Base-by-base conservation (phyloP, 2,113 vertebrate genomes). In the Scalopus aquaticus region DNA sequence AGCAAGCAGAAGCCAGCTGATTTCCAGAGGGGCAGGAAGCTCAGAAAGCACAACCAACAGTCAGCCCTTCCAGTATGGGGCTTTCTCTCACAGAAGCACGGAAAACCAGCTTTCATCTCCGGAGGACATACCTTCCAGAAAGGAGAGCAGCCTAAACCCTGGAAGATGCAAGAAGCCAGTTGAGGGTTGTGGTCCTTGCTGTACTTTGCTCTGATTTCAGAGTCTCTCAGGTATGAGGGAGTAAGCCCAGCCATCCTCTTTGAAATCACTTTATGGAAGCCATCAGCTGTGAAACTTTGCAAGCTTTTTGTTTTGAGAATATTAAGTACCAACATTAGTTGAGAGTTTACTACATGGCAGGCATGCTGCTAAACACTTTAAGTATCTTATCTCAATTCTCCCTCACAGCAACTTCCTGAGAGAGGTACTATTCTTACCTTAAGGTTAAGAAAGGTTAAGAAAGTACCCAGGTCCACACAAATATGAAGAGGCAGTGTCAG, bases 11-110 rank as follows among this genome's bases (percentile, higher is more conserved):
- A 93, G 44, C 58, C 82, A 81, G 60, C 51, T 93, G 78, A 85
- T 88, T 84, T 91, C 70, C 78, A 91, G 87, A 69, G 62, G 88
- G 82, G 73, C 46, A 90, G 78, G 51, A 81, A 70, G 26, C 65
- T 81, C 1, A 37, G 85, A 88, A 85, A 32, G 62, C 2, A 1
- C 64, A 56, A 82, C 60, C 20, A 58, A 64, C 78, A 51, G 80
- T 77, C 17, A 10, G 65, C 85, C 19, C 58, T 87, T 39, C 49
- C 3, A 32, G 12, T n/a, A n/a, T n/a, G 5, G 0, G 5, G 20
- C 13, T 9, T 82, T 90, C 62, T 90, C 39, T 82, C 74, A 44
- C 4, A 13, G 46, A 56, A 88, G 46, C 56, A 17, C 19, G 22
- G 15, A 7, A 11, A 64, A 37, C 56, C 37, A 80, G 35, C 69